These are phyloP conservation scores for Amorpha juglandis DNA, from an alignment of 2,888 invertebrate species.

Conservation along the genomic window DNA sequence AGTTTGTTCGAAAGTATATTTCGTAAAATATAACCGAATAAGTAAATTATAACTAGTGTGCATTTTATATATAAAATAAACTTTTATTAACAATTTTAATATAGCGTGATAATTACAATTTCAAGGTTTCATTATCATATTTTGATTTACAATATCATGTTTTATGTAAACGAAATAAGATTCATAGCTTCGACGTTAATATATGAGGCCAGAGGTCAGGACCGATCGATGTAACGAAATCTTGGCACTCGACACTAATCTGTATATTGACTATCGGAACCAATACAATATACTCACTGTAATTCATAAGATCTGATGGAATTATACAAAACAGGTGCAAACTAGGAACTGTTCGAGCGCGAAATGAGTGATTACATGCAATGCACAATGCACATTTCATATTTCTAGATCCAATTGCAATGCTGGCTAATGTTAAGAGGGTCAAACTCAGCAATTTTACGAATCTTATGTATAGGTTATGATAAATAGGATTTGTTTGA, in stretches of 20 bases:
- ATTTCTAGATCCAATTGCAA: not conserved
- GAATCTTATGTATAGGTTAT: not conserved
- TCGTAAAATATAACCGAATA: too few relatives aligned
- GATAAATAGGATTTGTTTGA: too few relatives aligned
- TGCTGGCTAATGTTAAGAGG: not conserved
- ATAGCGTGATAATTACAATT: conserved; percentile 17
- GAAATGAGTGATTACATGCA: conserved; percentile 14
- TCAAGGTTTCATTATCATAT: conserved; percentile 10
- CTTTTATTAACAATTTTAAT: conserved; percentile 11
- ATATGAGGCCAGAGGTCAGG: conserved; percentile 20
- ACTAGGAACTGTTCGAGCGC: not conserved
- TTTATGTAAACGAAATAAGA: conserved; percentile 8
- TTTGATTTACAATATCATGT: conserved; percentile 17
- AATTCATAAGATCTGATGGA: not conserved
- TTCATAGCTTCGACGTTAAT: conserved; percentile 12
- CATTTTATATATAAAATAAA: too few relatives aligned
- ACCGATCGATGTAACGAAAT: not conserved
- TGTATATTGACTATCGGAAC: not conserved
- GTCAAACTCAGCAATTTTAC: not conserved
- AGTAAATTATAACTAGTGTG: too few relatives aligned
- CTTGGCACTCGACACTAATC: not conserved
- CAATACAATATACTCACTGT: not conserved
- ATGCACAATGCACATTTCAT: not conserved
- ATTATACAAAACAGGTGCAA: not conserved
- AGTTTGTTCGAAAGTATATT: too few relatives aligned